These are phyloP conservation scores for Gymnopithys bicolor DNA, from an alignment of 2,797 vertebrate species.

Conservation along the genomic window DNA sequence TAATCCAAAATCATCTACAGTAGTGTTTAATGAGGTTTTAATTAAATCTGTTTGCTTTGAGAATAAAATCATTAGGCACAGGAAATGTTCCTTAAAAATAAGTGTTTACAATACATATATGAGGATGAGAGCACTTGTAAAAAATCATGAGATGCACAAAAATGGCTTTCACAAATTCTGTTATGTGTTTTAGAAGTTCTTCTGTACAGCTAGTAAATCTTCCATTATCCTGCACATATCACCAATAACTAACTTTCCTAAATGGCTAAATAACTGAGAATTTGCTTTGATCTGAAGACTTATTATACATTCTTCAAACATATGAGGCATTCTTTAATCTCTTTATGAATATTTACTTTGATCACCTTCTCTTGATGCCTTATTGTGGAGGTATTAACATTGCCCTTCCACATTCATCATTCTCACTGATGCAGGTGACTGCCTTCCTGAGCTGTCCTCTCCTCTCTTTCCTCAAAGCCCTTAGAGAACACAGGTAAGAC, in stretches of 20 bases:
- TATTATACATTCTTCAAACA: conserved; percentile 6
- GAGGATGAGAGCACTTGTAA: conserved; percentile 30
- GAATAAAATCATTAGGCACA: conserved; percentile 34
- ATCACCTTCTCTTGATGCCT: conserved; percentile 34
- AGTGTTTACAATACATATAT: conserved; percentile 39
- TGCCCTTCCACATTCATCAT: not conserved
- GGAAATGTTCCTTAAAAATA: conserved; percentile 29
- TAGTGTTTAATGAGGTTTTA: conserved; percentile 39
- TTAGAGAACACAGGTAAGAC: not conserved
- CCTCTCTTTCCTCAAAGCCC: not conserved
- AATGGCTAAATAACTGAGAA: conserved; percentile 21
- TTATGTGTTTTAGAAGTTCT: conserved; percentile 22
- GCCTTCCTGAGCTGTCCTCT: not conserved
- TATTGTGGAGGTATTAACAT: not conserved
- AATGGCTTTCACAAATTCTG: conserved; percentile 6
- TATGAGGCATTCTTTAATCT: conserved; percentile 36
- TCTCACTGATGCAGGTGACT: not conserved
- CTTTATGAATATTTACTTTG: conserved; percentile 19
- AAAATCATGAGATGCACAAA: conserved; percentile 21
- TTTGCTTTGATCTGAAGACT: conserved; percentile 13
- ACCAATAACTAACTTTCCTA: conserved; percentile 13
- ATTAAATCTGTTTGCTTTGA: conserved; percentile 52
- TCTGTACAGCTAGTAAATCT: not conserved
- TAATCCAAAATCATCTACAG: conserved; percentile 15
- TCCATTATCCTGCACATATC: not conserved